Percentiles rank a stretch among this genome's conserved stretches.
phyloP scores from a whole-genome alignment of 2,113 vertebrate genomes.

The Pardalotus punctatus region DNA sequence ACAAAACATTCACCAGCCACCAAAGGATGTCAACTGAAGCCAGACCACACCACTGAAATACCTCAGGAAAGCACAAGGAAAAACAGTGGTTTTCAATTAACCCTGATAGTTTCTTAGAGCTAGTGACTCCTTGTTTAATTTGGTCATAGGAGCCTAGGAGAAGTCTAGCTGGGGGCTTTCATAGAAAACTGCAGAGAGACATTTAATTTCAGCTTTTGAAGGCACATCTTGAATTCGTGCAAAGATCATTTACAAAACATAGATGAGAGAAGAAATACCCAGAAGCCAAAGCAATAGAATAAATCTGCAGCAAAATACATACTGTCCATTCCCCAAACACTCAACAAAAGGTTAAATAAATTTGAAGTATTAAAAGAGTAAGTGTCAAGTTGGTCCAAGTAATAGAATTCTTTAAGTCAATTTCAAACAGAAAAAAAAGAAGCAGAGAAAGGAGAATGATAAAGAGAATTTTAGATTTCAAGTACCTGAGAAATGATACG shows the following conservation, averaged over 20 bases:
- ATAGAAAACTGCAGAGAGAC: not conserved
- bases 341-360: not conserved
- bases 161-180: not conserved
- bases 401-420: not conserved
- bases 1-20: not conserved
- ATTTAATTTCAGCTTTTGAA: not conserved
- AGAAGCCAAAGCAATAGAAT: not conserved
- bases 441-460: not conserved
- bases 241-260: not conserved
- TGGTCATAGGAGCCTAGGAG: not conserved
- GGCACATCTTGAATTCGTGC: not conserved
- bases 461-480: not conserved
- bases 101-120: not conserved
- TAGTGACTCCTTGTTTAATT: not conserved
- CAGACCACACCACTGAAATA: not conserved
- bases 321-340: not conserved
- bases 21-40: not conserved
- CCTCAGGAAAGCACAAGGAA: not conserved
- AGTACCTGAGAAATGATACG: slow-evolving; percentile 93
- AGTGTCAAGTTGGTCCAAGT: not conserved
- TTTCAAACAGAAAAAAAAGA: not conserved
- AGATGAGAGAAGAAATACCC: not conserved
- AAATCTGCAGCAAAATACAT: not conserved
- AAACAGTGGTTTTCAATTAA: not conserved
- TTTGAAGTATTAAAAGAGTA: not conserved